Conservation (phyloP, 2,113 vertebrate species). For the Corydoras maculifer region DNA sequence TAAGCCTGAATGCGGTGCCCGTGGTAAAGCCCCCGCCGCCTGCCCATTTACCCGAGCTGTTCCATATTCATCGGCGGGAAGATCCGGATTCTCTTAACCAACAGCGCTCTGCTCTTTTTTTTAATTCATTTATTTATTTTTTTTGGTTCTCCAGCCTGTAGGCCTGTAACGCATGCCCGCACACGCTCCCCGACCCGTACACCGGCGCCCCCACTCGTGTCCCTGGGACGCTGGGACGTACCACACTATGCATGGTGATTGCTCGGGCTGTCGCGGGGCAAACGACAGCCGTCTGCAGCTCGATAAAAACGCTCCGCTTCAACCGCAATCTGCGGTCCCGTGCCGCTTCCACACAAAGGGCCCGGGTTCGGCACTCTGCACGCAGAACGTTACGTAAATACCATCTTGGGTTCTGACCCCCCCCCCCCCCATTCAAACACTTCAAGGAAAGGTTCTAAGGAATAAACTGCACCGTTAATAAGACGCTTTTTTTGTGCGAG, state of each 20-base stretch:
- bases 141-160: constrained; percentile 42
- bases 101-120: constrained; percentile 42
- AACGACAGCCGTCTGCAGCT: constrained; percentile 45
- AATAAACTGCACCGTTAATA: constrained; percentile 18
- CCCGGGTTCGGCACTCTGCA: not conserved
- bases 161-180: not conserved
- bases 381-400: constrained; percentile 20
- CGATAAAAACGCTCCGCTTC: constrained; percentile 43
- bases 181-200: not conserved
- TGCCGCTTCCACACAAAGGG: constrained; percentile 1
- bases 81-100: constrained; percentile 48
- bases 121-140: not conserved
- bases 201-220: not conserved
- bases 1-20: constrained; percentile 46
- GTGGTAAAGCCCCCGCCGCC: constrained; percentile 23
- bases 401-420: not conserved
- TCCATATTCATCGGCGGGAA: constrained; percentile 38
- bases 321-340: constrained; percentile 56
- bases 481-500: constrained; percentile 12
- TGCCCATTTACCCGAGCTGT: constrained; percentile 40
- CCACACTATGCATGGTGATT: constrained; percentile 54
- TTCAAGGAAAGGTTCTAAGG: constrained; percentile 7
- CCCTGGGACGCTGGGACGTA: constrained; percentile 43
- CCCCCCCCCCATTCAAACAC: constrained; percentile 13
- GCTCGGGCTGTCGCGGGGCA: constrained; percentile 47